These are phyloP conservation scores for Amblyornis subalaris DNA, from an alignment of 2,113 vertebrate genomes.

Conservation along the genomic window DNA sequence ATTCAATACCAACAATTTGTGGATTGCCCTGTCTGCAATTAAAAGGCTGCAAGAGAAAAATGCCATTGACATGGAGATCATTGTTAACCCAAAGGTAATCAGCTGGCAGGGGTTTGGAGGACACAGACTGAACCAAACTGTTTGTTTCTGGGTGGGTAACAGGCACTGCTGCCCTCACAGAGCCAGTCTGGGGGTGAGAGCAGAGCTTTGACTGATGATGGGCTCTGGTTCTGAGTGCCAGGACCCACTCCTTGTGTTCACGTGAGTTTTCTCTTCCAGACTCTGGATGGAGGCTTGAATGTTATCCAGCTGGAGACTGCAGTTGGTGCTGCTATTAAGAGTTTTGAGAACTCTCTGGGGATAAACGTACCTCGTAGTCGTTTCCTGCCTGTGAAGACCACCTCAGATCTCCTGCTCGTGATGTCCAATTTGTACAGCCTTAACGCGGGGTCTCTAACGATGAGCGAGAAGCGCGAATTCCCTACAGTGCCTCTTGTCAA, in stretches of 20 bases:
- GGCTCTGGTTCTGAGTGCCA: fast-evolving
- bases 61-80: conserved; percentile 95
- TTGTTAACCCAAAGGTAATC: conserved; percentile 93
- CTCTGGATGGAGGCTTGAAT: conserved; percentile 93
- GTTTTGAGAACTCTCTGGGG: conserved; percentile 95
- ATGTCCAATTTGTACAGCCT: conserved; percentile 99
- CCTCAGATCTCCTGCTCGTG: conserved; percentile 94
- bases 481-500: conserved; percentile 95
- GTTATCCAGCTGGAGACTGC: conserved; percentile 97
- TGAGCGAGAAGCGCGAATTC: conserved; percentile 96
- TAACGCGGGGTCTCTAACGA: conserved; percentile 92
- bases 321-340: conserved; percentile 95
- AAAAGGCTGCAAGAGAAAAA: conserved; percentile 93
- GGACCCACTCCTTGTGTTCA: neutral
- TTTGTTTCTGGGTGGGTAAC: neutral
- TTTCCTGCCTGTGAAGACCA: conserved; percentile 97
- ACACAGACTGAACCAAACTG: neutral
- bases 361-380: conserved; percentile 97
- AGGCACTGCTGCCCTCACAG: neutral
- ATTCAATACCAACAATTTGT: conserved; percentile 98
- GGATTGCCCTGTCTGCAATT: conserved; percentile 92
- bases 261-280: conserved; percentile 66
- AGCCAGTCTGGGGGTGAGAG: neutral
- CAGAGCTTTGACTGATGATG: neutral
- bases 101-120: neutral